phyloP scores from a whole-genome alignment of 2,888 invertebrate species.

The Caradrina kadenii region DNA sequence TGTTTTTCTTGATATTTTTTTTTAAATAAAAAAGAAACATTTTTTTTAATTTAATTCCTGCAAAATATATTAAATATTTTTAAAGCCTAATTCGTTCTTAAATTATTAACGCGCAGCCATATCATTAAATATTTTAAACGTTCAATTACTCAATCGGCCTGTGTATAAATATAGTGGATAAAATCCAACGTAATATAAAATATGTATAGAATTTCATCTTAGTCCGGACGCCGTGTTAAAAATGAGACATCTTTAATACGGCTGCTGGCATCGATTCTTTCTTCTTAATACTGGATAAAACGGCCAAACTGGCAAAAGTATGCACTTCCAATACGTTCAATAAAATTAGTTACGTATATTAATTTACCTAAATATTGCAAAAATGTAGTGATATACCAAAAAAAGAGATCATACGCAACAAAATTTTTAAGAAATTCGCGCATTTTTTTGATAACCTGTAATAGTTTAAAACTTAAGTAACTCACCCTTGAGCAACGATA shows the following conservation, averaged over 20 bases:
- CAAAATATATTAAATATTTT: neutral
- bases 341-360: fast-evolving
- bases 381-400: neutral
- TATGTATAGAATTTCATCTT: neutral
- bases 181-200: neutral
- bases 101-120: neutral
- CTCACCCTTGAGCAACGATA: constrained; percentile 17
- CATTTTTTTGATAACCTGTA: too few species aligned
- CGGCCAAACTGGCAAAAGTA: neutral
- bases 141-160: constrained; percentile 14
- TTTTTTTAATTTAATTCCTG: neutral
- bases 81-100: neutral
- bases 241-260: constrained; percentile 28
- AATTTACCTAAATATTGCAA: neutral
- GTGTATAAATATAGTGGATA: too few species aligned
- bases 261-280: constrained; percentile 28
- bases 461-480: neutral
- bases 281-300: neutral
- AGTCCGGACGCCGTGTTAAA: neutral
- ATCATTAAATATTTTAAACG: constrained; percentile 19
- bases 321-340: constrained; percentile 17
- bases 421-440: too few species aligned
- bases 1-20: too few species aligned
- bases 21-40: neutral
- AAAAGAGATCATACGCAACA: neutral